phyloP scores from a whole-genome alignment of 2,888 invertebrate species.

The Netelia virgata region DNA sequence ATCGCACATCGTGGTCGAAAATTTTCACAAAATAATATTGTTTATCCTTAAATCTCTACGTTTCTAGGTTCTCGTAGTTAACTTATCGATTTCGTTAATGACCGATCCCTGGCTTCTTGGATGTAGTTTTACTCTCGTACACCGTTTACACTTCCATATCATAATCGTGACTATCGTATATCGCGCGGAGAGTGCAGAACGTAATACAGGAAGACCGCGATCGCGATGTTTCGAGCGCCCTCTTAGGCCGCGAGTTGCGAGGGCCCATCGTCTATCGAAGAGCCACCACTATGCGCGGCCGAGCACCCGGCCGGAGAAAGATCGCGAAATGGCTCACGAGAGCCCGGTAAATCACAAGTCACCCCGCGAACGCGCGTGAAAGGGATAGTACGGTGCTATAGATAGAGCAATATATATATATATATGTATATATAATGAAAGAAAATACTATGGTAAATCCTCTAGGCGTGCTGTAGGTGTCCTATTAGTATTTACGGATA shows the following conservation, averaged over 20 bases:
- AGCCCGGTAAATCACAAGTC: slow-evolving; percentile 63
- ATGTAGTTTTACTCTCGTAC: neutral
- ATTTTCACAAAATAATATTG: too few species aligned
- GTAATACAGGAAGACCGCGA: slow-evolving; percentile 67
- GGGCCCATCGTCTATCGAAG: slow-evolving; percentile 33
- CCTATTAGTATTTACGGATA: slow-evolving; percentile 80
- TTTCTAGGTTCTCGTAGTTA: neutral
- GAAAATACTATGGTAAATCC: slow-evolving; percentile 28
- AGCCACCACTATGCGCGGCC: slow-evolving; percentile 15
- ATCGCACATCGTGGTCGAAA: too few species aligned
- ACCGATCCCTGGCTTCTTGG: neutral
- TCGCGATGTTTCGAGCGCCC: slow-evolving; percentile 14
- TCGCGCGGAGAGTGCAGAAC: slow-evolving; percentile 64
- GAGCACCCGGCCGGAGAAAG: slow-evolving; percentile 46
- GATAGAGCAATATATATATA: neutral
- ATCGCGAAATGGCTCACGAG: slow-evolving; percentile 53
- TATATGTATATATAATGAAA: neutral
- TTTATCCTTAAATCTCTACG: too few species aligned
- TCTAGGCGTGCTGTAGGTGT: slow-evolving; percentile 66
- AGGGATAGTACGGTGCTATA: slow-evolving; percentile 51
- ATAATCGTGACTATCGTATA: slow-evolving; percentile 67
- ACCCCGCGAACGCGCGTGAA: slow-evolving; percentile 53
- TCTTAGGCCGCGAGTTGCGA: slow-evolving; percentile 22
- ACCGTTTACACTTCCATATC: slow-evolving; percentile 45
- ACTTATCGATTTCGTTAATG: neutral